phyloP scores from a whole-genome alignment of 1,140 invertebrate species.

The Oppia nitens region DNA sequence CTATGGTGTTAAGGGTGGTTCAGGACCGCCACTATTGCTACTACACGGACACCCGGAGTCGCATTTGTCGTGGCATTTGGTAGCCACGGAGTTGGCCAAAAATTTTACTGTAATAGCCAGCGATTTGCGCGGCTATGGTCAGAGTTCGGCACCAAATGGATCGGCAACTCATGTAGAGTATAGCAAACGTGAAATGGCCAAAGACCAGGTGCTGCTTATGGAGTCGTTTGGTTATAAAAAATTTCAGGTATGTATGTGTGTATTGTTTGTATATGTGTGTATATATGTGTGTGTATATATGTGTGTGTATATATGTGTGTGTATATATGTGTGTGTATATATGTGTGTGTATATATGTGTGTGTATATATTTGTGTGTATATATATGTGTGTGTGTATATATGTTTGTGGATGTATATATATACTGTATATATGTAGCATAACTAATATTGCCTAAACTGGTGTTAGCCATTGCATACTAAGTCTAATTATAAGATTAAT shows the following conservation, averaged over 20 bases:
- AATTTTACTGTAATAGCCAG: background rate
- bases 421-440: no score
- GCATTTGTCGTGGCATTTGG: background rate
- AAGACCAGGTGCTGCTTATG: background rate
- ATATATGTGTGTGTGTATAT: no score
- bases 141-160: background rate
- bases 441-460: no score
- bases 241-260: background rate
- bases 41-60: background rate
- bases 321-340: no score
- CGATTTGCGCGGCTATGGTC: background rate
- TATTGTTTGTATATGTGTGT: no score
- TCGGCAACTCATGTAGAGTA: background rate
- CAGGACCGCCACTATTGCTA: background rate
- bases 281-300: no score
- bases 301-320: no score
- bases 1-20: background rate
- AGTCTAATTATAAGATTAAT: no score
- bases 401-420: no score
- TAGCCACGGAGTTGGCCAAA: background rate
- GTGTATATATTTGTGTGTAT: no score
- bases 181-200: background rate
- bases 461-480: no score
- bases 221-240: background rate
- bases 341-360: no score